Conservation (phyloP, 2,888 invertebrate species). For the Standfussiana lucernea region DNA sequence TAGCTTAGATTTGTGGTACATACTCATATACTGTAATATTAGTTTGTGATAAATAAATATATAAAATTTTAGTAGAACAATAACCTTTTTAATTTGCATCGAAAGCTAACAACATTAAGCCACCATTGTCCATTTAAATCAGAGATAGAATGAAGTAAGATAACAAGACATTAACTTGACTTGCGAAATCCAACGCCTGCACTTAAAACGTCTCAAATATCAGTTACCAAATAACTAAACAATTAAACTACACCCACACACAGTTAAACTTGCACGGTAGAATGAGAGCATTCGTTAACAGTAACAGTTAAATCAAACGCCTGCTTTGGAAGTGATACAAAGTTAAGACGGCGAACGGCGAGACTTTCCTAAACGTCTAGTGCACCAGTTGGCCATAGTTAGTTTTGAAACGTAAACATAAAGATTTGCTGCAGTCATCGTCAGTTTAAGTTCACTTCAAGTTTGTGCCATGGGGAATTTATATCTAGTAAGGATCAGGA, state of each 20-base stretch:
- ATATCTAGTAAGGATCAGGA: not conserved
- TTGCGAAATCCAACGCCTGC: not conserved
- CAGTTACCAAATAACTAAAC: constrained; percentile 40
- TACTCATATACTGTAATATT: not conserved
- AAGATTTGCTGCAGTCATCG: constrained; percentile 64
- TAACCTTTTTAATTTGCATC: not conserved
- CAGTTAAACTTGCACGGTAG: constrained; percentile 51
- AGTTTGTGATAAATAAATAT: not conserved
- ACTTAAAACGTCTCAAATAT: constrained; percentile 19
- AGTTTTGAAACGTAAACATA: constrained; percentile 68
- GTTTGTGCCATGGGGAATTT: constrained; percentile 31
- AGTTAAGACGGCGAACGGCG: constrained; percentile 69
- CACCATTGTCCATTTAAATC: not conserved
- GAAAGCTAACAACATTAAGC: not conserved
- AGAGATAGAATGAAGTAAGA: not conserved
- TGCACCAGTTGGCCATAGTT: constrained; percentile 70
- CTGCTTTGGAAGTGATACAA: constrained; percentile 72
- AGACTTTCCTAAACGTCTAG: constrained; percentile 71
- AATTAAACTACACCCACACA: constrained; percentile 44
- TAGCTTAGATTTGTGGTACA: not conserved
- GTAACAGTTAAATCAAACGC: constrained; percentile 72
- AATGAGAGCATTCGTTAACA: constrained; percentile 66
- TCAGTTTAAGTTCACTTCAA: constrained; percentile 56
- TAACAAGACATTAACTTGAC: not conserved
- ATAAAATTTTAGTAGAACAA: not conserved